These are phyloP conservation scores for Pachypsylla venusta DNA, from an alignment of 1,140 invertebrate genomes.

Conservation along the genomic window DNA sequence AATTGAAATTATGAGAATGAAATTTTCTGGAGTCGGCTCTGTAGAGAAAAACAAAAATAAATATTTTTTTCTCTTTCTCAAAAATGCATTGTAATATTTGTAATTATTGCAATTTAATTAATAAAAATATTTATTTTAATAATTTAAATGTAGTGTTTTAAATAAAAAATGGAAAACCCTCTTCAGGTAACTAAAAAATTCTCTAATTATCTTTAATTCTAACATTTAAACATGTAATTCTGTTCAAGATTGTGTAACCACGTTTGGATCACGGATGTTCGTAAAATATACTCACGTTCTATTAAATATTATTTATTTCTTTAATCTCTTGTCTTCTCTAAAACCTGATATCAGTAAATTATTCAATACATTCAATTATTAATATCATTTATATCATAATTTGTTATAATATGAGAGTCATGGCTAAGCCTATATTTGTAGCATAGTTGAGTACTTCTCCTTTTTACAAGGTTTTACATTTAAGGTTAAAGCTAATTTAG, in stretches of 20 bases:
- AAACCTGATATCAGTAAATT: background rate
- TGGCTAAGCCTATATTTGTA: background rate
- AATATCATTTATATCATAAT: background rate
- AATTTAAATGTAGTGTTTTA: slow-evolving; percentile 5
- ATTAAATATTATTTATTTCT: background rate
- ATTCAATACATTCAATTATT: background rate
- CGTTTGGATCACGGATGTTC: slow-evolving; percentile 3
- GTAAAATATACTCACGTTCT: too few relatives aligned
- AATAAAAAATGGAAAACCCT: slow-evolving; percentile 6
- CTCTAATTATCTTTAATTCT: background rate
- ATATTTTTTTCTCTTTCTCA: background rate
- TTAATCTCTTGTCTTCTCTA: background rate
- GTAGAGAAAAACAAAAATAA: background rate
- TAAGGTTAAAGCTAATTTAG: too few relatives aligned
- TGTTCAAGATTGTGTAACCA: background rate
- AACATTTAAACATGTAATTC: background rate
- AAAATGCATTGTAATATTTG: slow-evolving; percentile 7
- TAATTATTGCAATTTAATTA: background rate
- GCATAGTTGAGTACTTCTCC: background rate
- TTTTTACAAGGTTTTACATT: too few relatives aligned
- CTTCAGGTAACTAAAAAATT: background rate
- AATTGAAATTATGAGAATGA: background rate
- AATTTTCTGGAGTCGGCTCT: background rate
- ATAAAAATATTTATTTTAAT: background rate
- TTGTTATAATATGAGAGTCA: background rate